These are phyloP conservation scores for Leucopternis melanops DNA, from an alignment of 2,113 vertebrate species.

Conservation along the genomic window DNA sequence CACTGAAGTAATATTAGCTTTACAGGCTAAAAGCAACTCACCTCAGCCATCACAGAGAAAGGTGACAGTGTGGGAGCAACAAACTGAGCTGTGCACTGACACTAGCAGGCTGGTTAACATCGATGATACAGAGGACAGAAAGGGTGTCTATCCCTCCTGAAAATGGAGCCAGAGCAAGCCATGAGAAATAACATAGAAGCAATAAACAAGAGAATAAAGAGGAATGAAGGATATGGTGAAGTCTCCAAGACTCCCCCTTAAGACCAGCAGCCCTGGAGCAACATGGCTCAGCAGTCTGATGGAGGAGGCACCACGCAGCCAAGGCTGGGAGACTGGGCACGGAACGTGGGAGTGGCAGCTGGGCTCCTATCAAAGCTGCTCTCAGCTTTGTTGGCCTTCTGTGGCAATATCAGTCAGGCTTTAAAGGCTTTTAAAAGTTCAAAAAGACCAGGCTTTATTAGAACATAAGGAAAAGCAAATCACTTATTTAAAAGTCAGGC, in stretches of 20 bases:
- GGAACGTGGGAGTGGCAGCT: background rate
- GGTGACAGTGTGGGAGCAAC: background rate
- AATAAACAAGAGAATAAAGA: background rate
- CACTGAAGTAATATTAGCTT: background rate
- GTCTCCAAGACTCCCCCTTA: background rate
- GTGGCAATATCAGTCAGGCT: background rate
- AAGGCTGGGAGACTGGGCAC: background rate
- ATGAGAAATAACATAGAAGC: background rate
- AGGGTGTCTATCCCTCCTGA: background rate
- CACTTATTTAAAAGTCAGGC: background rate
- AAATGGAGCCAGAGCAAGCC: background rate
- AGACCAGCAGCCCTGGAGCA: background rate
- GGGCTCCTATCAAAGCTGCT: background rate
- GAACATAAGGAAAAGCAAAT: background rate
- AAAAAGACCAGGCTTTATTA: background rate
- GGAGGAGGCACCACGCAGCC: background rate
- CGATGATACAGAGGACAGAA: background rate
- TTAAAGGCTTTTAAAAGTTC: background rate
- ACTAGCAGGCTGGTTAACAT: background rate
- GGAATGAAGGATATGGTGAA: background rate
- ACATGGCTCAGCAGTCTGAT: background rate
- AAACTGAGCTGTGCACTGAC: background rate
- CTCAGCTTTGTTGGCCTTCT: background rate
- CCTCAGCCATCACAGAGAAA: background rate
- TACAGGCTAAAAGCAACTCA: background rate